Evolutionary conservation across 2,113 vertebrate genomes (phyloP), one percentile per base, ranked within the genome.

Genomic region (Leuciscus idus): DNA sequence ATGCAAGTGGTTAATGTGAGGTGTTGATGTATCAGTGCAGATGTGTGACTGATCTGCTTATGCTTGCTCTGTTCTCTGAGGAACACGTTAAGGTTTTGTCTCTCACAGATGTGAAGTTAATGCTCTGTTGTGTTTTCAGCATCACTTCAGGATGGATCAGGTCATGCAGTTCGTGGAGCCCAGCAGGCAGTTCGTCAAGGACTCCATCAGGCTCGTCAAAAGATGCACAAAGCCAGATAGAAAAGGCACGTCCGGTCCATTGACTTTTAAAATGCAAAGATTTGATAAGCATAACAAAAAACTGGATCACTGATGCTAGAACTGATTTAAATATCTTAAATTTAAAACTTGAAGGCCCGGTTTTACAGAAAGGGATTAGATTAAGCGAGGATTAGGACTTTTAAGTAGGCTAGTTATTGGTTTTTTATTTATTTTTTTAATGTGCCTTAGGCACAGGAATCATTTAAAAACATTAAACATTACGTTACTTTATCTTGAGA

Each of bases 111-210:
- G 43, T 4, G 39, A 77, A 19, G 3, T 9, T 21, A 55, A 55
- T 19, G 15, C 4, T 13, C 7, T n/a, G 4, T 66, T 81, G 62
- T 50, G 19, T 43, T 17, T 57, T 57, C 8, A 84, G 93, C 90
- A 70, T 13, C 12, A 10, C 79, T 3, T 81, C 86, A n/a, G 23
- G 92, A 99, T 99, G 98, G 98, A 99, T 90, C 98, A 99, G 92
- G 96, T 99, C 2, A 99, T 98, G 98, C 98, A 99, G 39, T 99
- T 99, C 26, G 98, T 99, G 23, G 98, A 99, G 91, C 98, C 97
- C 62, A 98, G 98, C 68, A 95, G 98, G 80, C 98, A 99, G 87
- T 99, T 99, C 88, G 98, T 99, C 66, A 99, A 99, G 89, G 98
- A 99, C 86, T 99, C 98, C 0, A 98, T 99, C 87, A 95, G 98